These are phyloP conservation scores for Ptychoptera contaminata DNA, from an alignment of 2,888 invertebrate species.

Conservation along the genomic window DNA sequence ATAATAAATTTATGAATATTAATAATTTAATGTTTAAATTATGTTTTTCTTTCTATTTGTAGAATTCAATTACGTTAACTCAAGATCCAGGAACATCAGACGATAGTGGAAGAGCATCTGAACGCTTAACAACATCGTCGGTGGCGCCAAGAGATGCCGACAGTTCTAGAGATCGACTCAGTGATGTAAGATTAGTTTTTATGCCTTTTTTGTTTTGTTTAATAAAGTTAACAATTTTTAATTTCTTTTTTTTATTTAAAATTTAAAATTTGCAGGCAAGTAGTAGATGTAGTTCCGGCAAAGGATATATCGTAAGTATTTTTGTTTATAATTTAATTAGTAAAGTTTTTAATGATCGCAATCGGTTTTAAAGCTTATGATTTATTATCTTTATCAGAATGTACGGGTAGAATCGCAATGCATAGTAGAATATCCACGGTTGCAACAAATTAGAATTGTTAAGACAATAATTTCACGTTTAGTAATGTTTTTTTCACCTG, in stretches of 20 bases:
- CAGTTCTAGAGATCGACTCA: slow-evolving; percentile 66
- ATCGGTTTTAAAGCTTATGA: neutral
- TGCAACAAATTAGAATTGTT: too few species aligned
- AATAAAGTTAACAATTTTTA: neutral
- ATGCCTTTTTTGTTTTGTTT: neutral
- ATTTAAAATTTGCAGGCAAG: slow-evolving; percentile 54
- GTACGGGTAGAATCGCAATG: too few species aligned
- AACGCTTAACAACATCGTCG: slow-evolving; percentile 61
- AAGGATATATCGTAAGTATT: slow-evolving; percentile 92
- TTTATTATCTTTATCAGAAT: too few species aligned
- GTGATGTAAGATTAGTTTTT: slow-evolving; percentile 51
- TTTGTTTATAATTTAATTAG: slow-evolving; percentile 15
- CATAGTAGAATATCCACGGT: too few species aligned
- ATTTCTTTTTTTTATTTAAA: slow-evolving; percentile 5
- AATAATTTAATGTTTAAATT: neutral
- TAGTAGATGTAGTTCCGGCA: slow-evolving; percentile 84
- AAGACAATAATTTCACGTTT: too few species aligned
- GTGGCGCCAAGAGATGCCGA: slow-evolving; percentile 62
- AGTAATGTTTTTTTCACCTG: too few species aligned
- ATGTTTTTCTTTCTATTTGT: slow-evolving; percentile 24
- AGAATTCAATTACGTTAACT: slow-evolving; percentile 52
- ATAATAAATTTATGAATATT: too few species aligned
- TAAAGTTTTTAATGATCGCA: neutral
- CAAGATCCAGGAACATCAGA: slow-evolving; percentile 72
- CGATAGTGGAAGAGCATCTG: slow-evolving; percentile 69